Conservation (phyloP, 2,888 invertebrate species). For the Eustalomyia histrio region DNA sequence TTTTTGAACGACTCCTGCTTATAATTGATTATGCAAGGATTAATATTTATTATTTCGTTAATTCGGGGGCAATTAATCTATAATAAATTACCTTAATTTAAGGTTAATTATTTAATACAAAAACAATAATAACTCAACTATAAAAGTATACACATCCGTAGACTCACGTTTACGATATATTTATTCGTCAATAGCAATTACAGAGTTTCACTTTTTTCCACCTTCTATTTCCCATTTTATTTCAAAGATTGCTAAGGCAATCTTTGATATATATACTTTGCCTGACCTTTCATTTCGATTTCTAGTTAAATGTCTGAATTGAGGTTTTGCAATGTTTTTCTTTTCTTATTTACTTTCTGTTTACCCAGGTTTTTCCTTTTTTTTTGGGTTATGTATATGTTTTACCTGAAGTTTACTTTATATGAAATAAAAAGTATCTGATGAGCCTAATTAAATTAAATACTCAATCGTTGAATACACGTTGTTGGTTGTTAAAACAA, state of each 20-base stretch:
- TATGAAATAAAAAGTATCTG: slow-evolving; percentile 37
- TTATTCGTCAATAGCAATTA: slow-evolving; percentile 38
- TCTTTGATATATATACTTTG: neutral
- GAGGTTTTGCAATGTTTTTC: slow-evolving; percentile 13
- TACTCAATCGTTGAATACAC: slow-evolving; percentile 66
- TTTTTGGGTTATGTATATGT: neutral
- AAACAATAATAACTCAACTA: slow-evolving; percentile 13
- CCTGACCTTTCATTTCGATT: neutral
- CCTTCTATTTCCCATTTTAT: neutral
- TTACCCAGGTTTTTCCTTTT: neutral
- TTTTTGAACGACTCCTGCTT: neutral
- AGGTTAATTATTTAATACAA: slow-evolving; percentile 11
- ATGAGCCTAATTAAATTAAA: slow-evolving; percentile 77
- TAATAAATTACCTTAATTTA: slow-evolving; percentile 32
- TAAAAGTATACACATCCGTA: neutral
- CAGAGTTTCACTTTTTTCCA: slow-evolving; percentile 7
- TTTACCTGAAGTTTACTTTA: neutral
- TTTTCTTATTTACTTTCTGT: neutral
- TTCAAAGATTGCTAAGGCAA: neutral
- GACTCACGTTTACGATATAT: neutral
- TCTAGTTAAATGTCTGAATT: neutral
- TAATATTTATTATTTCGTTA: slow-evolving; percentile 20
- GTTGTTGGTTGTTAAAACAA: slow-evolving; percentile 12
- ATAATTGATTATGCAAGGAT: neutral
- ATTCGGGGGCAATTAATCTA: slow-evolving; percentile 26